Conservation (phyloP, 2,888 invertebrate genomes). For the Melangyna quadrimaculata region DNA sequence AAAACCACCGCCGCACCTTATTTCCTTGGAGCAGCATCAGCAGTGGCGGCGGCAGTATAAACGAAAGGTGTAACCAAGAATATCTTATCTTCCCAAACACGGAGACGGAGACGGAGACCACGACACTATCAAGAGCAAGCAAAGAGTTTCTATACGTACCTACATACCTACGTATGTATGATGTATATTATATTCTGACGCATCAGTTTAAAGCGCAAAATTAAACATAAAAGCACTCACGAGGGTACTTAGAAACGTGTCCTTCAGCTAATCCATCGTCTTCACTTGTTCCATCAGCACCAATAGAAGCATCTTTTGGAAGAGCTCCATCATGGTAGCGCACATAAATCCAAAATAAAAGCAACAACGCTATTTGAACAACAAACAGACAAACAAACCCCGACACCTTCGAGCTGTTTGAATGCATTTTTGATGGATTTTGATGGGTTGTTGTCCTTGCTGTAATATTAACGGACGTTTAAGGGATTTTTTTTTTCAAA, state of each 20-base stretch:
- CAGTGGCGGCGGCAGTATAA: slow-evolving; percentile 40
- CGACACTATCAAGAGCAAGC: background rate
- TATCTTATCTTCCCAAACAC: slow-evolving; percentile 75
- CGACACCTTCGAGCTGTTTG: slow-evolving; percentile 78
- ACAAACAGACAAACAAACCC: slow-evolving; percentile 81
- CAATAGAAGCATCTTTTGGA: slow-evolving; percentile 73
- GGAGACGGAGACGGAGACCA: no score
- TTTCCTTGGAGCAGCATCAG: slow-evolving; percentile 60
- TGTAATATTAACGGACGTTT: background rate
- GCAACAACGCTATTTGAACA: slow-evolving; percentile 82
- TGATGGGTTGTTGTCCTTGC: slow-evolving; percentile 39
- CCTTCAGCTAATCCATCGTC: slow-evolving; percentile 78
- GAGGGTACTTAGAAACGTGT: slow-evolving; percentile 81
- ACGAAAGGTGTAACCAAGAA: slow-evolving; percentile 72
- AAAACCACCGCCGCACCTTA: slow-evolving; percentile 39
- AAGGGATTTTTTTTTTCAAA: slow-evolving; percentile 10
- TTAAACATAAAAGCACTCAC: slow-evolving; percentile 78
- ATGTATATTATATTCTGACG: slow-evolving; percentile 1
- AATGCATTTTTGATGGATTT: slow-evolving; percentile 77
- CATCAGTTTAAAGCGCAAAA: slow-evolving; percentile 76
- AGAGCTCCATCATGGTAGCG: slow-evolving; percentile 81
- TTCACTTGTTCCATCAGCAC: slow-evolving; percentile 72
- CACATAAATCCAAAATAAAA: slow-evolving; percentile 82
- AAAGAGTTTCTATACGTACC: background rate
- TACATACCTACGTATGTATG: background rate